phyloP scores from a whole-genome alignment of 2,113 vertebrate species.

The Syrmaticus mikado region DNA sequence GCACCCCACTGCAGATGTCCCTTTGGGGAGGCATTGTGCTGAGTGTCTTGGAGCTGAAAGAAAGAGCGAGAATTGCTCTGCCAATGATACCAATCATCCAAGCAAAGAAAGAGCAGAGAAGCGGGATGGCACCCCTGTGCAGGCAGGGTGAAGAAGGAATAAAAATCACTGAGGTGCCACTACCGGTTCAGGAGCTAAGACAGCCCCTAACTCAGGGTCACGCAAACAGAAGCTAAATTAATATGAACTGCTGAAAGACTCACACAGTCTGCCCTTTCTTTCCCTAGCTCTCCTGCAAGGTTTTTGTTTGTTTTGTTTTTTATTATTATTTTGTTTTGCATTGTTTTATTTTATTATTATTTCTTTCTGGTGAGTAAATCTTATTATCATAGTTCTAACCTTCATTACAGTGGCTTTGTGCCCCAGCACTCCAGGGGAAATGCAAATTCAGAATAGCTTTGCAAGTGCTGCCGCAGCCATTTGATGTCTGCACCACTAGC shows the following conservation, averaged over 20 bases:
- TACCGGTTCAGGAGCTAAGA: not conserved
- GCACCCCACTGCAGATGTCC: fast-evolving
- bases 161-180: not conserved
- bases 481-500: constrained; percentile 41
- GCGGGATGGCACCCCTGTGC: not conserved
- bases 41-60: not conserved
- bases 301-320: not conserved
- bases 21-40: not conserved
- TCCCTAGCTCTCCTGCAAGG: not conserved
- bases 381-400: constrained; percentile 14
- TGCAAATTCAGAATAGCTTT: constrained; percentile 26
- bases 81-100: too few species aligned
- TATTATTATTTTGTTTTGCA: not conserved
- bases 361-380: constrained; percentile 5
- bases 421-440: not conserved
- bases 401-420: constrained; percentile 41
- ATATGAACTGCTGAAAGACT: not conserved
- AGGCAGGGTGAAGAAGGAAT: not conserved
- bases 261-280: not conserved
- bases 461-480: not conserved
- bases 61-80: not conserved
- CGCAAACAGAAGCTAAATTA: not conserved
- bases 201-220: not conserved
- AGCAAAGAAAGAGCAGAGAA: not conserved
- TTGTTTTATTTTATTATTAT: not conserved